These are phyloP conservation scores for Apolygus lucorum DNA, from an alignment of 1,140 invertebrate species.

Conservation along the genomic window DNA sequence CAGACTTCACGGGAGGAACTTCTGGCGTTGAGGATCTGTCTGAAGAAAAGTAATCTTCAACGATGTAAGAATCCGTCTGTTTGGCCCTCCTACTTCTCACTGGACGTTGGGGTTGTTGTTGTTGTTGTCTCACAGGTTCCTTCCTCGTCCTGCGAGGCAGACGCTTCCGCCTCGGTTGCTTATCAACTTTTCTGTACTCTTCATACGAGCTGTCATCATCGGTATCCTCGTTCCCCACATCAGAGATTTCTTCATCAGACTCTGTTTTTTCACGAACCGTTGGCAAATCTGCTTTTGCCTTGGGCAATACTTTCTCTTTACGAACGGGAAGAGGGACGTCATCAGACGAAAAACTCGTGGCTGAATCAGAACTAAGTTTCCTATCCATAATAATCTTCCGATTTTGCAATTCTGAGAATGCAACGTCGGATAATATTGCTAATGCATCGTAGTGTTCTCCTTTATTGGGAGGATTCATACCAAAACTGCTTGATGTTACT, in stretches of 20 bases:
- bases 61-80: background rate
- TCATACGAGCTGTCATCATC: background rate
- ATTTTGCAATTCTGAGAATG: background rate
- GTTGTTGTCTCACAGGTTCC: background rate
- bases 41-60: background rate
- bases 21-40: background rate
- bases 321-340: background rate
- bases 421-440: background rate
- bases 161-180: background rate
- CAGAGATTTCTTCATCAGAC: constrained; percentile 1
- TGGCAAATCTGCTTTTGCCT: constrained; percentile 2
- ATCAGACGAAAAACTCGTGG: constrained; percentile 5
- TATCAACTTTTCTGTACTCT: background rate
- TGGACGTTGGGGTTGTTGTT: background rate
- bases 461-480: background rate
- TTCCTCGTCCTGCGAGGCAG: background rate
- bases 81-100: background rate
- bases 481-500: too few species aligned
- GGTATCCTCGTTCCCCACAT: background rate
- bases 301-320: constrained; percentile 5
- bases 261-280: background rate
- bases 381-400: background rate
- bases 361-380: constrained; percentile 3
- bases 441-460: background rate
- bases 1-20: background rate